Evolutionary conservation across 2,797 vertebrate species (phyloP), one percentile per base, ranked within the genome.

Genomic region (Danio albolineatus): DNA sequence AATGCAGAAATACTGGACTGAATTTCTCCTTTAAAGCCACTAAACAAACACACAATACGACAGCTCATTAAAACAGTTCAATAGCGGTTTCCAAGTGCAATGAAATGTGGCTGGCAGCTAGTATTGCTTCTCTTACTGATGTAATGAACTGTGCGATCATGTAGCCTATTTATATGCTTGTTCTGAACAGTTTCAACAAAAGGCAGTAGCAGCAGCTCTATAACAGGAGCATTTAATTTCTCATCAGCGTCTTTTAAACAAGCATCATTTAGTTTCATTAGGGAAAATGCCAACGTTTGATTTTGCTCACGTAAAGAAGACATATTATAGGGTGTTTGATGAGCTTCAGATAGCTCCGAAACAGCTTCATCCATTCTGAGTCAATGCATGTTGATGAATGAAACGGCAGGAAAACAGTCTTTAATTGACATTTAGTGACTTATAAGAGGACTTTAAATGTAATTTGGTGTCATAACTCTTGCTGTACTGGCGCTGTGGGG

Each of bases 231-330:
- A 14, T 61, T 74, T 49, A 0, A 17, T 66, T 56, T 66, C 51
- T 17, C 56, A 51, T 76, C 51, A 57, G 51, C 16, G 46, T 43
- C 43, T 21, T 57, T 67, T 57, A 66, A 57, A 57, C 28, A 67
- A 19, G 62, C 62, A 38, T 16, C 39, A 46, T 66, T 76, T 56
- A 17, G 16, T 56, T 57, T 38, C 44, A 65, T 65, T 28, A 44
- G 66, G 59, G 36, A 36, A 56, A 4, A 7, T 28, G 43, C 10
- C 48, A 43, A 38, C 36, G 21, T 61, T 9, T 56, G 6, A 76
- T 65, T 28, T 44, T 4, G 21, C 13, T 17, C 39, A 21, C 10
- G 12, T 44, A 54, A 76, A 43, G 6, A 46, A 38, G 21, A 14
- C 38, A 21, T 36, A 39, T 51, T 36, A 28, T 38, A 53, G 2